Base-by-base conservation (phyloP, 2,113 vertebrate species). In the Cairina moschata region DNA sequence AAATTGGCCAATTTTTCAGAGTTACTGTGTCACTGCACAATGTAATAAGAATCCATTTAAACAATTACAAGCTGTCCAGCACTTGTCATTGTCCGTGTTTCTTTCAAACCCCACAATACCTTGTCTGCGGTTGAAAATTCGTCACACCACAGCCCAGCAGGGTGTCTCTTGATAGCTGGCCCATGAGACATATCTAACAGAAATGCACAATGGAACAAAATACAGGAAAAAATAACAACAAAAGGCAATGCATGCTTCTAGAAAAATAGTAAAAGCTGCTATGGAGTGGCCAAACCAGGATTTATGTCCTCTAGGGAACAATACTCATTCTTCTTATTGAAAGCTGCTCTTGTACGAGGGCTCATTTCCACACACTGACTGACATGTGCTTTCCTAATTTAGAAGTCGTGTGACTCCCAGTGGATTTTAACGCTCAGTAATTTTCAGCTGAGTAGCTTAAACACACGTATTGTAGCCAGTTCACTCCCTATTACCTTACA, bases 401-500 rank as follows among this genome's bases (percentile, higher is more conserved):
- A 93, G 91, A 85, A 93, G 55, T 42, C 93, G 48, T 71, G 63
- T 73, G 80, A 95, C 93, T 95, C 96, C 96, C 86, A 69, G 83
- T 8, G 86, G 92, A 92, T 94, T 97, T 94, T 73, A 94, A 85
- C 52, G 92, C 92, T 92, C 55, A 36, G 88, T 95, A 93, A 94
- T 93, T 96, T 96, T 94, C 86, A 92, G 50, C 58, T 14, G 71
- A 95, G 95, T 89, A 91, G 38, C 55, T 95, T 93, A 96, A 97
- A 95, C 0, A n/a, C 81, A 77, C 36, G 15, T 76, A 89, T 84
- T 91, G 86, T 96, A 93, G 74, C 25, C 93, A 95, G 93, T 96
- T 96, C 94, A 90, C 91, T 93, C 83, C 78, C 88, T 56, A 84
- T 96, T 96, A 95, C 50, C 77, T 92, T 40, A 84, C 44, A 88